Percentiles rank a stretch among this genome's conserved stretches.
These are phyloP conservation scores for Tringa solitaria DNA, from an alignment of 2,113 vertebrate genomes.

Conservation along the genomic window DNA sequence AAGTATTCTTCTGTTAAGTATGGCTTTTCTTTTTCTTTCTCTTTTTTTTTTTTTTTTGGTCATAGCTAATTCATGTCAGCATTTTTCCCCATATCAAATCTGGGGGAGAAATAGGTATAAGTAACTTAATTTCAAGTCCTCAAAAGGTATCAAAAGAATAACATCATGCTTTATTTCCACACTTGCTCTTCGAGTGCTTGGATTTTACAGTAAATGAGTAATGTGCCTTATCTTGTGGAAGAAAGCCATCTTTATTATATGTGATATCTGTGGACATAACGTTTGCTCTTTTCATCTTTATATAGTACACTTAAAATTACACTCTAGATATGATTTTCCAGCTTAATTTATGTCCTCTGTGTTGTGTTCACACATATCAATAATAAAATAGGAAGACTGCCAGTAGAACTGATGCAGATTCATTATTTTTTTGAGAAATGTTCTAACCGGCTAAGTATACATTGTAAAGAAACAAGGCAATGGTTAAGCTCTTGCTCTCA, in stretches of 20 bases:
- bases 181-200: neutral
- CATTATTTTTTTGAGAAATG: neutral
- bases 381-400: neutral
- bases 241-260: neutral
- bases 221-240: neutral
- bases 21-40: neutral
- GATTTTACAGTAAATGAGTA: neutral
- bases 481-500: neutral
- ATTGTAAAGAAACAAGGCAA: neutral
- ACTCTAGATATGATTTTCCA: neutral
- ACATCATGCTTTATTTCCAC: neutral
- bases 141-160: neutral
- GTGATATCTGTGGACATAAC: neutral
- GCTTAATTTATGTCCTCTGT: neutral
- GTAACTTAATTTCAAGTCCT: neutral
- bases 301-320: neutral
- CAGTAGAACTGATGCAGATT: neutral
- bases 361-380: neutral
- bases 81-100: neutral
- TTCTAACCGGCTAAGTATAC: neutral
- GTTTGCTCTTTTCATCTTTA: neutral
- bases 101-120: neutral
- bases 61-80: neutral
- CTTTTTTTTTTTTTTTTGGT: neutral
- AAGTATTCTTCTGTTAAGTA: neutral